Base-by-base conservation (phyloP, 1,140 invertebrate genomes). In the Phortica variegata region DNA sequence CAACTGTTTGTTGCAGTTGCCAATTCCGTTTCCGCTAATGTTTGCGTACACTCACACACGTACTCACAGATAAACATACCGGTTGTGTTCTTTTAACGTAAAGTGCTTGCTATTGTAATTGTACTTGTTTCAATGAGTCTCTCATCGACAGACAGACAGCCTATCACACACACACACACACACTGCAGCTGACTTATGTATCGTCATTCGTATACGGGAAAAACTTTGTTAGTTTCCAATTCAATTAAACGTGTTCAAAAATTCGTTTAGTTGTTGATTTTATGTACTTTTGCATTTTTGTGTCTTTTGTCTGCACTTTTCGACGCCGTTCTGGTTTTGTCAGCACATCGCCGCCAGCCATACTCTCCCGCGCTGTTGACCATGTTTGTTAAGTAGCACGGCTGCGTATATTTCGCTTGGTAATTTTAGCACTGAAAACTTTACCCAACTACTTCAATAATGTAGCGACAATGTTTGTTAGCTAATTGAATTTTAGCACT, bases 211-310 rank as follows among this genome's bases (percentile, higher is more conserved):
- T 6, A 10, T 9, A 1, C 21, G 12, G 33, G 12, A 29, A 9
- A 26, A 1, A 7, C 3, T 1, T 19, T 21, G 18, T 16, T 8
- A 45, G 33, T 58, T 62, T 62, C 55, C 54, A 52, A 66, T 66
- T 66, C 56, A 60, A 62, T 66, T 57, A 66, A 68, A 62, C 54
- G 60, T 52, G 54, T 58, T 48, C 54, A 44, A 60, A 26, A 26
- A 6, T 26, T 26, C 10, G n/a, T n/a, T n/a, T n/a, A n/a, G n/a
- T n/a, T n/a, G n/a, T n/a, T n/a, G n/a, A n/a, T n/a, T n/a, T n/a
- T n/a, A n/a, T n/a, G n/a, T n/a, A n/a, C n/a, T n/a, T n/a, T n/a
- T n/a, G n/a, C 49, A 52, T 60, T 54, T 58, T 52, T 46, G 49
- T 37, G 43, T 36, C 49, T 58, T 54, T 56, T 68, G 57, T 58